Conservation (phyloP, 1,140 invertebrate species). For the Plectus sambesii region DNA sequence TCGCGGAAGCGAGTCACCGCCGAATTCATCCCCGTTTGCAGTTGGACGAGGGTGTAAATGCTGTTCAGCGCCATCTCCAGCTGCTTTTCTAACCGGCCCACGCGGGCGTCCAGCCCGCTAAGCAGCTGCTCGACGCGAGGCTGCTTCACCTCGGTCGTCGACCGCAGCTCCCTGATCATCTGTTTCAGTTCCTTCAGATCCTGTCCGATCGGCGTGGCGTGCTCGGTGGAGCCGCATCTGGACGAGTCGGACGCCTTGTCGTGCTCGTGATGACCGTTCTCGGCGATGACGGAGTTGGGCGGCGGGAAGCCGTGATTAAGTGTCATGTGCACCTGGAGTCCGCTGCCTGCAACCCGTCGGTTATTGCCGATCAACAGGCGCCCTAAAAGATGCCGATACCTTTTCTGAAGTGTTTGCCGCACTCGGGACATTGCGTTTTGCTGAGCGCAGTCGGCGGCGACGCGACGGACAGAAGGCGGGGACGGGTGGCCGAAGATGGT, state of each 20-base stretch:
- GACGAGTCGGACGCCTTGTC: slow-evolving; percentile 5
- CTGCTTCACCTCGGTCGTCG: slow-evolving; percentile 15
- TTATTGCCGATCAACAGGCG: background rate
- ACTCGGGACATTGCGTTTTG: slow-evolving; percentile 34
- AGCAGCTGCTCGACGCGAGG: slow-evolving; percentile 25
- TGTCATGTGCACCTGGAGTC: slow-evolving; percentile 37
- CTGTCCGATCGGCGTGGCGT: background rate
- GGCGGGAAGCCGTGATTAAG: slow-evolving; percentile 32
- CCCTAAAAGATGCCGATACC: too few relatives aligned
- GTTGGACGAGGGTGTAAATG: slow-evolving; percentile 38
- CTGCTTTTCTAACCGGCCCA: slow-evolving; percentile 40
- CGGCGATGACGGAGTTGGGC: background rate
- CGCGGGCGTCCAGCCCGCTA: slow-evolving; percentile 27
- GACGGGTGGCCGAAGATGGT: too few relatives aligned
- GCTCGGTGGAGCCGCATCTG: slow-evolving; percentile 5
- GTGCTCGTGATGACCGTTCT: slow-evolving; percentile 4
- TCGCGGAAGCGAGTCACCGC: slow-evolving; percentile 23
- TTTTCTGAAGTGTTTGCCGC: slow-evolving; percentile 42
- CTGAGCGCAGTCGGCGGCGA: too few relatives aligned
- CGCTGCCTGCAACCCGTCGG: slow-evolving; percentile 29
- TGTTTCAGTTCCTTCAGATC: slow-evolving; percentile 9
- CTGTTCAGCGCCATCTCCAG: slow-evolving; percentile 43
- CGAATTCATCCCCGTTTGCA: slow-evolving; percentile 40
- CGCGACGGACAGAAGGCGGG: too few relatives aligned
- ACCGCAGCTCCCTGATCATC: slow-evolving; percentile 16